These are phyloP conservation scores for Apogon hyalosoma DNA, from an alignment of 2,797 vertebrate species.

Conservation along the genomic window DNA sequence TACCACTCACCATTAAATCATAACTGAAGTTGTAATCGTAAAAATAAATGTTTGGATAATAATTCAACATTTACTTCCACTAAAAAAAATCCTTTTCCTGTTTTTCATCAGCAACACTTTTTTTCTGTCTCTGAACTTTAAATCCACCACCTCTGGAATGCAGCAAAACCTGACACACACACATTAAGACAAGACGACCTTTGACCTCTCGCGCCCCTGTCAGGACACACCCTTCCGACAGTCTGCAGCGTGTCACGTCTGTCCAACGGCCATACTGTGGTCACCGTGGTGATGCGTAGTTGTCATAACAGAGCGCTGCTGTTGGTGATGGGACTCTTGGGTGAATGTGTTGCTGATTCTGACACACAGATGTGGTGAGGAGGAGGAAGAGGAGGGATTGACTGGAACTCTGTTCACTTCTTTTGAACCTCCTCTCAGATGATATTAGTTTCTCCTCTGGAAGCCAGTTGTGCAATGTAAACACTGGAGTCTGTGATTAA, in stretches of 20 bases:
- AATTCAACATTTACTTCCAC: background rate
- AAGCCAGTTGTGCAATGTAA: slow-evolving; percentile 46
- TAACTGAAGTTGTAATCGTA: background rate
- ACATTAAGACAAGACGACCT: slow-evolving; percentile 24
- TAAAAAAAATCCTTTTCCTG: background rate
- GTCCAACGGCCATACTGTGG: background rate
- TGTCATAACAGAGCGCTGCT: slow-evolving; percentile 28
- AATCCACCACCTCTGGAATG: background rate
- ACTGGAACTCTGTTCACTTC: slow-evolving; percentile 29
- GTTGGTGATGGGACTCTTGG: slow-evolving; percentile 21
- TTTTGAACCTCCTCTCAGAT: slow-evolving; percentile 34
- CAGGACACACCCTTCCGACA: slow-evolving; percentile 30
- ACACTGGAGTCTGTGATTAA: slow-evolving; percentile 33
- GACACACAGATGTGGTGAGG: slow-evolving; percentile 48
- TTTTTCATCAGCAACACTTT: background rate
- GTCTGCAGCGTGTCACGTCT: background rate
- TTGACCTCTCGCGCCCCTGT: slow-evolving; percentile 30
- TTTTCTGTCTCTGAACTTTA: background rate
- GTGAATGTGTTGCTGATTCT: slow-evolving; percentile 32
- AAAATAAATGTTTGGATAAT: background rate
- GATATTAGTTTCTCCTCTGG: slow-evolving; percentile 18
- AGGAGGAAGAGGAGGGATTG: slow-evolving; percentile 30
- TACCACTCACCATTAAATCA: background rate
- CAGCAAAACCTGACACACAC: slow-evolving; percentile 4
- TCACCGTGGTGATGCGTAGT: background rate